Base-by-base conservation (phyloP, 2,113 vertebrate genomes). In the Sinocyclocheilus grahami region DNA sequence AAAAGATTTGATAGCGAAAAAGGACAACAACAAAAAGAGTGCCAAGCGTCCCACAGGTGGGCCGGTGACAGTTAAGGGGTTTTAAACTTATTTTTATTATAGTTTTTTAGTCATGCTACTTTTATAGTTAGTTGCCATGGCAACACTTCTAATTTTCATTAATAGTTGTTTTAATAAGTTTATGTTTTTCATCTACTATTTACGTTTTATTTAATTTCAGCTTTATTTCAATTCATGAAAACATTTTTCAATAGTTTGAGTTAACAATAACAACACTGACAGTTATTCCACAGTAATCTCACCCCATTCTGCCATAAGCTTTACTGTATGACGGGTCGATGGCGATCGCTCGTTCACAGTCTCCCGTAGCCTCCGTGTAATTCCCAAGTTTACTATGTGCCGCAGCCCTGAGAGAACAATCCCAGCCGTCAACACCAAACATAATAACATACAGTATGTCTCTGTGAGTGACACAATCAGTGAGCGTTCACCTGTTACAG, bases 281-380 rank as follows among this genome's bases (percentile, higher is more conserved):
- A 14, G 42, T 46, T 46, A 7, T 69, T 18, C 11, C 1, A 37
- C 27, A 27, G 16, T 13, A 33, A 18, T 86, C 96, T 96, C 94
- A 99, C 98, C 98, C 98, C 98, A 99, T 98, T 92, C 98, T 96
- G 53, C 98, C 98, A 48, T 98, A 99, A 2, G 97, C 97, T 93
- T 99, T 99, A 94, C 98, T 99, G 95, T 99, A 99, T 67, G 96
- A 95, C 0, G 96, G 96, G 88, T 99, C 98, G 22, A 99, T 99
- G 39, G 95, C 95, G 71, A 99, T 98, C 77, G 98, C 98, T 92
- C 96, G 94, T 92, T 99, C 96, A 79, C 98, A 99, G 76, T 99
- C 98, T 39, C 94, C 95, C 72, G 97, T 97, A 55, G 97, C 98
- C 89, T 97, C 97, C 2, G 91, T 95, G 82, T 98, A 98, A 80